phyloP scores from a whole-genome alignment of 1,140 invertebrate genomes.

The Brachionus rubens region DNA sequence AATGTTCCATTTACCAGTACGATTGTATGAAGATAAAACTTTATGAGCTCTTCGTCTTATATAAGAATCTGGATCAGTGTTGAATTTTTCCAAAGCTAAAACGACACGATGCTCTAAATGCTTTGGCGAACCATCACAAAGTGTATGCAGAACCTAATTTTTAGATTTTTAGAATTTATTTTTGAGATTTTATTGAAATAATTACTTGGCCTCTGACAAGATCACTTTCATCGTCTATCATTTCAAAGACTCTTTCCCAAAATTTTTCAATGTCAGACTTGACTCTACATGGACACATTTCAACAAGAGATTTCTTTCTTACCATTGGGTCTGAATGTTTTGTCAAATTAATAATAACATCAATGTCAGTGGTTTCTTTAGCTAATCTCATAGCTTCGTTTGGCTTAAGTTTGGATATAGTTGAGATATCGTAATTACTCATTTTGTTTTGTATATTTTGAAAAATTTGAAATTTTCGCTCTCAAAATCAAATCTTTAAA shows the following conservation, averaged over 20 bases:
- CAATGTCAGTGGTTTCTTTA: conserved; percentile 53
- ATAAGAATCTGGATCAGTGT: conserved; percentile 52
- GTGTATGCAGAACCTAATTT: conserved; percentile 52
- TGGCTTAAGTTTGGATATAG: conserved; percentile 15
- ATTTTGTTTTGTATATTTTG: no score
- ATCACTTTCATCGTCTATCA: conserved; percentile 51
- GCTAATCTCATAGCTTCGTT: conserved; percentile 30
- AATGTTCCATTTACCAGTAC: conserved; percentile 57
- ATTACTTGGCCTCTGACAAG: conserved; percentile 53
- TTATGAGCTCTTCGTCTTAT: conserved; percentile 56
- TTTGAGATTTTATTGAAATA: no score
- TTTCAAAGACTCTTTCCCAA: conserved; percentile 57
- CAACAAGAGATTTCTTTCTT: conserved; percentile 53
- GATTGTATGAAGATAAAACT: conserved; percentile 52
- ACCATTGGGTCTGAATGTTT: conserved; percentile 53
- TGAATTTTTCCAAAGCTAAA: conserved; percentile 54
- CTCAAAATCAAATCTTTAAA: no score
- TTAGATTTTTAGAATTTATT: no score
- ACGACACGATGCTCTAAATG: conserved; percentile 53
- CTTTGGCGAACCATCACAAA: conserved; percentile 57
- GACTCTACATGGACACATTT: conserved; percentile 59
- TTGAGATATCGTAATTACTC: no score
- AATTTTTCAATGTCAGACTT: conserved; percentile 54
- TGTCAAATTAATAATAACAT: conserved; percentile 54
- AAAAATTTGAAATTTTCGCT: no score